Percentiles rank a stretch among this genome's conserved stretches.
phyloP scores from a whole-genome alignment of 2,797 vertebrate genomes.

The Siniperca scherzeri region DNA sequence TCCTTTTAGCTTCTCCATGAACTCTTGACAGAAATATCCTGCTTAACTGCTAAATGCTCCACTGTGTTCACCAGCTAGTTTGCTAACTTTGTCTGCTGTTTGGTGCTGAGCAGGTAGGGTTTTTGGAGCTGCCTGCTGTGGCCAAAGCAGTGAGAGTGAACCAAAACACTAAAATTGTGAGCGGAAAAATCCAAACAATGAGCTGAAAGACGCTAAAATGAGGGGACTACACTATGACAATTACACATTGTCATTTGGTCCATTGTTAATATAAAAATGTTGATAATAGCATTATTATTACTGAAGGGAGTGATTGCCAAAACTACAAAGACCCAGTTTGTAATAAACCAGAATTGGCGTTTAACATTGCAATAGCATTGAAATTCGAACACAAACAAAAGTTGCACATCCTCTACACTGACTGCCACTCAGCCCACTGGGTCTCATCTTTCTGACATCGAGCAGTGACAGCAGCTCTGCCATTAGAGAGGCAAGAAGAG shows the following conservation, averaged over 20 bases:
- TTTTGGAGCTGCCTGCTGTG: too few species aligned
- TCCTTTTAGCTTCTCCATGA: too few species aligned
- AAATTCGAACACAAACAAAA: slow-evolving; percentile 40
- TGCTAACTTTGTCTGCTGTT: too few species aligned
- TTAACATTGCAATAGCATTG: slow-evolving; percentile 1
- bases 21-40: too few species aligned
- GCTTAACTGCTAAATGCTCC: too few species aligned
- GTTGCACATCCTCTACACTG: slow-evolving; percentile 10
- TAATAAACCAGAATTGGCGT: neutral
- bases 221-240: neutral
- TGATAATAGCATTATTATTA: neutral
- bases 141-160: too few species aligned
- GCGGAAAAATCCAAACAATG: too few species aligned
- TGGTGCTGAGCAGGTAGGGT: too few species aligned
- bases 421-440: slow-evolving; percentile 58
- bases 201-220: too few species aligned
- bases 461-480: slow-evolving; percentile 36
- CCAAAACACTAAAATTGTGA: too few species aligned
- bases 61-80: too few species aligned
- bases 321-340: neutral
- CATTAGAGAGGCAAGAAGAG: slow-evolving; percentile 59
- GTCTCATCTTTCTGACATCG: slow-evolving; percentile 44
- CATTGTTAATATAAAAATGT: neutral
- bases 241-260: neutral
- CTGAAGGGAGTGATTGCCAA: too few species aligned